phyloP scores from a whole-genome alignment of 1,140 invertebrate species.

The Subanguina moxae region DNA sequence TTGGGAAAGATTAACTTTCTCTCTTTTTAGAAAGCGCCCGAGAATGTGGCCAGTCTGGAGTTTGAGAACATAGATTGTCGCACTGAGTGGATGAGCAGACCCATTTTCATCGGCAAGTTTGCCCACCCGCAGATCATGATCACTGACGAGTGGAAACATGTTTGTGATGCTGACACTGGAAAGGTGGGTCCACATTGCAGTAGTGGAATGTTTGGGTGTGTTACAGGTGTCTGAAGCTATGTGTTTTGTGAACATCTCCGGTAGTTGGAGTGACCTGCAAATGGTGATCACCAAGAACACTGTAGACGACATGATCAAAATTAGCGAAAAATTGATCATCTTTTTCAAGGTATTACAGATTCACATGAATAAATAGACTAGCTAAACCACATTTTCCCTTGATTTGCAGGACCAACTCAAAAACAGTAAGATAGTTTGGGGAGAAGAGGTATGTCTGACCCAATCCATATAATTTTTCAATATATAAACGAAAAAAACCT shows the following conservation, averaged over 20 bases:
- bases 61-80: constrained; percentile 40
- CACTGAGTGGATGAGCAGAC: constrained; percentile 54
- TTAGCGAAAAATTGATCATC: constrained; percentile 42
- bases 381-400: not conserved
- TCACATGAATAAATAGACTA: too few relatives aligned
- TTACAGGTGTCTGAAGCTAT: constrained; percentile 40
- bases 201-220: too few relatives aligned
- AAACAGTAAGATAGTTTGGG: constrained; percentile 29
- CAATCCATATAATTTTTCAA: not conserved
- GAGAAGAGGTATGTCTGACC: not conserved
- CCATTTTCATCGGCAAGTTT: constrained; percentile 48
- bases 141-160: constrained; percentile 42
- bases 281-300: constrained; percentile 55
- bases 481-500: not conserved
- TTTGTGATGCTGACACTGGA: constrained; percentile 1
- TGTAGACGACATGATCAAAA: constrained; percentile 45
- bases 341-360: constrained; percentile 45
- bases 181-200: too few relatives aligned
- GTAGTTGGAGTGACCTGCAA: constrained; percentile 48
- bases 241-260: constrained; percentile 37
- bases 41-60: constrained; percentile 43
- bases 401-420: constrained; percentile 49
- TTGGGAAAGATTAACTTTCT: not conserved
- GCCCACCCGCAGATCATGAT: constrained; percentile 35
- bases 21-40: constrained; percentile 40